phyloP scores from a whole-genome alignment of 2,888 invertebrate species.

The Drosophila lacicola region DNA sequence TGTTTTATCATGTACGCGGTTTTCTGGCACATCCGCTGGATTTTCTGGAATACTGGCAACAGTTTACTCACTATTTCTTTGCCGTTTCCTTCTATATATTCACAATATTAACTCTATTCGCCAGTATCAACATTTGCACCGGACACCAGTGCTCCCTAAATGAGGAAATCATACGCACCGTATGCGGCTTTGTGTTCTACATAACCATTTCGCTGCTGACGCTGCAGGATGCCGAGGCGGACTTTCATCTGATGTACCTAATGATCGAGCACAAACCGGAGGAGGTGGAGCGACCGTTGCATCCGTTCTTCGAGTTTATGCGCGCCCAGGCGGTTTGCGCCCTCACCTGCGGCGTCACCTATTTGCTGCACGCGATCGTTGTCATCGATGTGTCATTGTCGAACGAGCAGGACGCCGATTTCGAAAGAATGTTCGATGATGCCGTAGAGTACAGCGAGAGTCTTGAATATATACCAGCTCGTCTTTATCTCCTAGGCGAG shows the following conservation, averaged over 20 bases:
- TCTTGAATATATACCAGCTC: slow-evolving; percentile 42
- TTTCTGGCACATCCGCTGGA: slow-evolving; percentile 19
- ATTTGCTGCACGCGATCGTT: slow-evolving; percentile 51
- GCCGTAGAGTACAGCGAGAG: neutral
- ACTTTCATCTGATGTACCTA: slow-evolving; percentile 34
- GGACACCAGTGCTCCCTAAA: slow-evolving; percentile 11
- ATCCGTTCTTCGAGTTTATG: slow-evolving; percentile 47
- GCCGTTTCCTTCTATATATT: slow-evolving; percentile 18
- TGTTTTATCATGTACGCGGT: slow-evolving; percentile 36
- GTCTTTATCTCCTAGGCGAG: slow-evolving; percentile 41
- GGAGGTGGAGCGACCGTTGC: slow-evolving; percentile 32
- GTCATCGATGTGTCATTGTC: slow-evolving; percentile 53
- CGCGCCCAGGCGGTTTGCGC: slow-evolving; percentile 38
- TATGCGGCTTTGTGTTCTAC: slow-evolving; percentile 28
- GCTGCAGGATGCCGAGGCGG: slow-evolving; percentile 38
- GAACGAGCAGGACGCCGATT: slow-evolving; percentile 10
- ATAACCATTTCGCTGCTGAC: slow-evolving; percentile 41
- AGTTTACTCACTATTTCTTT: slow-evolving; percentile 15
- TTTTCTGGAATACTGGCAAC: rapidly evolving
- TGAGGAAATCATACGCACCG: slow-evolving; percentile 38
- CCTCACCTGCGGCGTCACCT: slow-evolving; percentile 29
- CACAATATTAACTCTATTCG: slow-evolving; percentile 40
- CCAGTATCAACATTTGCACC: slow-evolving; percentile 55
- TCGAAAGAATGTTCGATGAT: neutral
- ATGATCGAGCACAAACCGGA: neutral